Evolutionary conservation across 2,888 invertebrate genomes (phyloP).

Genomic region (Andrena fulva): DNA sequence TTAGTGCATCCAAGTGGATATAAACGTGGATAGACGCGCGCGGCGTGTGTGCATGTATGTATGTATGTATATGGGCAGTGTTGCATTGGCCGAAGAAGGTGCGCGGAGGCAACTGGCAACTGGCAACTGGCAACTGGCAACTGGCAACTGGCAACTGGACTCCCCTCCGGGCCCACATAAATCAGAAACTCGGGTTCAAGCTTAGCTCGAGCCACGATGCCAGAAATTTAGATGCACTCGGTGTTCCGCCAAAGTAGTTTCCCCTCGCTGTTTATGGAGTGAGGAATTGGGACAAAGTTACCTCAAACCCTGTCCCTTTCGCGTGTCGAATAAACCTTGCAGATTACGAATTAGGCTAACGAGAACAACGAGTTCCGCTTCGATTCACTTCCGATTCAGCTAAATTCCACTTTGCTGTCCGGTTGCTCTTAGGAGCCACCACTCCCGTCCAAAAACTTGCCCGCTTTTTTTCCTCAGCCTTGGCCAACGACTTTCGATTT

Average conservation of each 20-base stretch:
- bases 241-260: slow-evolving; percentile 59
- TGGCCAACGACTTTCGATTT: slow-evolving; percentile 65
- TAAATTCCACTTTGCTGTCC: background rate
- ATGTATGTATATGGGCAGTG: background rate
- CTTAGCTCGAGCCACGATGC: slow-evolving; percentile 67
- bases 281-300: slow-evolving; percentile 43
- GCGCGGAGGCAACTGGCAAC: slow-evolving; percentile 31
- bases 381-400: no score
- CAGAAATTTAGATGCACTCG: slow-evolving; percentile 78
- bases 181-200: slow-evolving; percentile 77
- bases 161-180: slow-evolving; percentile 78
- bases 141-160: slow-evolving; percentile 74
- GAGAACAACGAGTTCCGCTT: no score
- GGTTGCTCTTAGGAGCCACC: background rate
- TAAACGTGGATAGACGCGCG: slow-evolving; percentile 1
- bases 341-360: no score
- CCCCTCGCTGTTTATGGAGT: slow-evolving; percentile 29
- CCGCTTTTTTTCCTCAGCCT: slow-evolving; percentile 11
- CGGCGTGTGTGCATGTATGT: background rate
- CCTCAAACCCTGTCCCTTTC: background rate
- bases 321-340: background rate
- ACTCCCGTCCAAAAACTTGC: background rate
- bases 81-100: slow-evolving; percentile 17
- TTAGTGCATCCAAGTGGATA: background rate
- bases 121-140: slow-evolving; percentile 76